These are phyloP conservation scores for Bimastos eiseni DNA, from an alignment of 2,888 invertebrate genomes.

Conservation along the genomic window DNA sequence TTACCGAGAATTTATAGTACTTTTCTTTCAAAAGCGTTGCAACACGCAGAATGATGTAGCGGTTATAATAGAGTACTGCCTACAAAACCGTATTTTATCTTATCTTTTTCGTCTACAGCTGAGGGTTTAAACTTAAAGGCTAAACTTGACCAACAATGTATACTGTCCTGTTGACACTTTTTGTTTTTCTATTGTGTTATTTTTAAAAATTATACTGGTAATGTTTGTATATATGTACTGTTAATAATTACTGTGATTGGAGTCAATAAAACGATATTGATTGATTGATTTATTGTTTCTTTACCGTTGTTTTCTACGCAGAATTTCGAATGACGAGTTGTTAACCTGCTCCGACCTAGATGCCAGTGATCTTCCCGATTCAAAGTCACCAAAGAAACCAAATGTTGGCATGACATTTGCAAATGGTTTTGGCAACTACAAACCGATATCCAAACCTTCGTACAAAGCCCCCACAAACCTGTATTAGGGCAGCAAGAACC, in stretches of 20 bases:
- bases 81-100: background rate
- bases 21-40: background rate
- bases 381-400: background rate
- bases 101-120: background rate
- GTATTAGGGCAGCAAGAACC: background rate
- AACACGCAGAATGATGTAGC: background rate
- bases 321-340: background rate
- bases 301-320: background rate
- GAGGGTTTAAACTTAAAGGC: too few species aligned
- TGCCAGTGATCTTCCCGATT: conserved; percentile 6
- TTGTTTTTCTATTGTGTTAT: too few species aligned
- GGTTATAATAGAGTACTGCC: background rate
- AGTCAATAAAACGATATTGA: too few species aligned
- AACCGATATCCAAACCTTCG: background rate
- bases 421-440: conserved; percentile 1
- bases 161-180: too few species aligned
- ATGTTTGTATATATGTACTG: too few species aligned
- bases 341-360: background rate
- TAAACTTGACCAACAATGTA: too few species aligned
- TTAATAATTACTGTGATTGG: too few species aligned
- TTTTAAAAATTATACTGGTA: too few species aligned
- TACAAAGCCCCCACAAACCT: conserved; percentile 23
- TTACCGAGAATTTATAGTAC: background rate
- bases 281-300: too few species aligned
- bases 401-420: background rate